Percentiles rank a stretch among this genome's conserved stretches.
phyloP scores from a whole-genome alignment of 2,113 vertebrate genomes.

The human region GRCh38 chr7:86576501-86577000 shows the following conservation, averaged over 20 bases:
- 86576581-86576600: background rate
- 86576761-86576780: background rate
- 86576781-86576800: background rate
- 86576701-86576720: background rate
- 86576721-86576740: background rate
- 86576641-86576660: background rate
- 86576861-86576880: background rate
- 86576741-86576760: background rate
- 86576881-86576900: conserved; percentile 21
- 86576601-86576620: background rate
- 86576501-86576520: background rate
- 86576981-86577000: background rate
- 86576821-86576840: background rate
- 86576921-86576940: background rate
- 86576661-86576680: background rate
- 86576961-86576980: background rate
- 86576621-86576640: background rate
- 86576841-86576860: background rate
- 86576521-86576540: background rate
- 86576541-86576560: background rate
- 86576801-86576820: background rate
- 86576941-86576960: conserved; percentile 43
- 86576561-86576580: background rate
- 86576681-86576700: too few species aligned
- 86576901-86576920: background rate